Base-by-base conservation (phyloP, 2,113 vertebrate species). In the Scomber colias region DNA sequence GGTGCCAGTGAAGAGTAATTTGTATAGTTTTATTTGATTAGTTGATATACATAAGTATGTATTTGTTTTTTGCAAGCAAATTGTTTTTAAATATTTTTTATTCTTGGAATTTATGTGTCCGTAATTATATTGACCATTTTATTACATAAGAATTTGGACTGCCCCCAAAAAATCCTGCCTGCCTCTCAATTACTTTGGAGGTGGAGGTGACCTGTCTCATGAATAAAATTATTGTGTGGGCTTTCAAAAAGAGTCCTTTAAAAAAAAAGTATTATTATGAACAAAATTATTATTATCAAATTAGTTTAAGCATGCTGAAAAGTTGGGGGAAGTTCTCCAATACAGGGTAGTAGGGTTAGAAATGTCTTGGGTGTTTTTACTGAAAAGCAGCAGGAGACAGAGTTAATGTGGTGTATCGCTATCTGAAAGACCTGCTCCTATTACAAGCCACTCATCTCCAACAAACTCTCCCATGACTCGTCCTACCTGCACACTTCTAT, bases 381-480 rank as follows among this genome's bases (percentile, higher is more conserved):
- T 86, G 73, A 87, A 89, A 63, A 85, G 68, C 86, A 89, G 90
- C 84, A 56, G 85, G 85, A 87, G 71, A 88, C 57, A 35, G 85
- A 87, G 82, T 90, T 88, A 90, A 92, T 89, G 91, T 82, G 88
- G 64, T 87, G 92, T 93, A 91, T 90, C 87, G 21, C 87, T 86
- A 71, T 91, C 85, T 24, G 35, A 85, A 88, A 88, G 77, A 88
- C 75, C 85, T 72, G 79, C 86, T 90, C 68, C 83, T 77, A 91
- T 90, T 93, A 90, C 87, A 79, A 83, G 82, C 77, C 84, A 91
- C 90, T 93, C 87, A 91, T 90, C 84, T 88, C 77, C 65, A 67
- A 71, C 86, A 92, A 90, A 88, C 85, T 88, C 89, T 88, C 79
- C 54, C 62, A 71, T 86, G 76, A 81, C 75, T 84, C 79, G 76